Evolutionary conservation across 1,140 invertebrate genomes (phyloP).

Genomic region (Andrena cerasifolii): DNA sequence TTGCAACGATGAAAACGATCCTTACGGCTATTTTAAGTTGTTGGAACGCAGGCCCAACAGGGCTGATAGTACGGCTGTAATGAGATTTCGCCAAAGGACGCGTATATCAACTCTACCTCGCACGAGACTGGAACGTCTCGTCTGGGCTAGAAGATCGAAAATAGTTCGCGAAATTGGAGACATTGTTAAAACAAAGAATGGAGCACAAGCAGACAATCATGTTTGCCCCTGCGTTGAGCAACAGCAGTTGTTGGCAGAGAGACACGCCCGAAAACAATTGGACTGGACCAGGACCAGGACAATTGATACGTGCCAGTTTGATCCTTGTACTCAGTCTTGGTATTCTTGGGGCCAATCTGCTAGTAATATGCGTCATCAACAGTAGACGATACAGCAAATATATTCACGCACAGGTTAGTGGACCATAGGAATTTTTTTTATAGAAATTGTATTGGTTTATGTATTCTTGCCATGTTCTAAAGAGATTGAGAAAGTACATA

Average conservation of each 20-base stretch:
- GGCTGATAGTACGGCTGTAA: conserved; percentile 2
- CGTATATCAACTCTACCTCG: conserved; percentile 32
- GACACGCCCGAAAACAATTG: conserved; percentile 84
- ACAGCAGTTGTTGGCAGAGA: conserved; percentile 90
- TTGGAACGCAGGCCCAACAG: background rate
- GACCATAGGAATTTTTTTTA: background rate
- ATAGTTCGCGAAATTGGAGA: conserved; percentile 6
- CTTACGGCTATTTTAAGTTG: background rate
- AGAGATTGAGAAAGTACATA: too few relatives aligned
- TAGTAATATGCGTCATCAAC: conserved; percentile 92
- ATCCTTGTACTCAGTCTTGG: conserved; percentile 89
- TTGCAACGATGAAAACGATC: conserved; percentile 41
- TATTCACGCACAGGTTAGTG: conserved; percentile 90
- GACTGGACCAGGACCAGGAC: conserved; percentile 85
- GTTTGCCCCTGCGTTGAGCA: conserved; percentile 89
- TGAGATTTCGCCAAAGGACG: conserved; percentile 14
- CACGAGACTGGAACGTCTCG: conserved; percentile 53
- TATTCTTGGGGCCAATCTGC: conserved; percentile 89
- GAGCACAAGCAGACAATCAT: conserved; percentile 83
- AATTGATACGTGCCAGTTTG: conserved; percentile 88
- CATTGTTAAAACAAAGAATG: conserved; percentile 59
- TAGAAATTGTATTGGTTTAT: too few relatives aligned
- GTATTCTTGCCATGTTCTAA: too few relatives aligned
- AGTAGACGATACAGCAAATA: conserved; percentile 91
- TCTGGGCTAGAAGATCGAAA: conserved; percentile 41